These are phyloP conservation scores for Lamprotornis superbus DNA, from an alignment of 2,113 vertebrate genomes.

Conservation along the genomic window DNA sequence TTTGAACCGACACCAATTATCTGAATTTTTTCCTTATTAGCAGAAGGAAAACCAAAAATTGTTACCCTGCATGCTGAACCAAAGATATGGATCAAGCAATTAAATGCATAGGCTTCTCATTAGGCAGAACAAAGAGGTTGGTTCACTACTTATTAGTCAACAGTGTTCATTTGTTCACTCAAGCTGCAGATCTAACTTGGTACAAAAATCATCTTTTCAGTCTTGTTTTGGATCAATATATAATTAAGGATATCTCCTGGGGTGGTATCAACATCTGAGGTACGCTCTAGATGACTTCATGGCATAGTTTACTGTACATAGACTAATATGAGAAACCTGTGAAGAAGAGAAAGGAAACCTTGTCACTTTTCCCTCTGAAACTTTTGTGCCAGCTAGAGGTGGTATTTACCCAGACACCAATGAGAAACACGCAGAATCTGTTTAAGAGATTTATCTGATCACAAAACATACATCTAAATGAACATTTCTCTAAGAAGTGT, in stretches of 20 bases:
- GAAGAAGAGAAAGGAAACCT: background rate
- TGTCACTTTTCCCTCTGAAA: background rate
- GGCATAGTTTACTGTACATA: background rate
- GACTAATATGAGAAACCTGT: background rate
- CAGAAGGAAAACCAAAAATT: background rate
- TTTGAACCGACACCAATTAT: background rate
- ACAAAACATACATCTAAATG: background rate
- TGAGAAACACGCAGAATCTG: background rate
- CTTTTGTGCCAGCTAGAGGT: background rate
- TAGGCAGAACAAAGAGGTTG: background rate
- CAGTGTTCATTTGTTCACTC: background rate
- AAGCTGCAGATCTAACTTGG: background rate
- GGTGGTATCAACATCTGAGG: background rate
- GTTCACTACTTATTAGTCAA: background rate
- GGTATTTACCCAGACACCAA: background rate
- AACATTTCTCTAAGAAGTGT: background rate
- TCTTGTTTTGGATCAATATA: background rate
- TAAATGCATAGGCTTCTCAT: background rate
- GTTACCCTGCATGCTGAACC: background rate
- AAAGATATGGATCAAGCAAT: background rate
- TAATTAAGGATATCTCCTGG: background rate
- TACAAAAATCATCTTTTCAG: background rate
- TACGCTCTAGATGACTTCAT: background rate
- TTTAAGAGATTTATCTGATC: background rate
- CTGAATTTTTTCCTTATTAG: background rate